phyloP scores from a whole-genome alignment of 53 echinoderm and acorn worm genomes.

The Temnopleurus reevesii region DNA sequence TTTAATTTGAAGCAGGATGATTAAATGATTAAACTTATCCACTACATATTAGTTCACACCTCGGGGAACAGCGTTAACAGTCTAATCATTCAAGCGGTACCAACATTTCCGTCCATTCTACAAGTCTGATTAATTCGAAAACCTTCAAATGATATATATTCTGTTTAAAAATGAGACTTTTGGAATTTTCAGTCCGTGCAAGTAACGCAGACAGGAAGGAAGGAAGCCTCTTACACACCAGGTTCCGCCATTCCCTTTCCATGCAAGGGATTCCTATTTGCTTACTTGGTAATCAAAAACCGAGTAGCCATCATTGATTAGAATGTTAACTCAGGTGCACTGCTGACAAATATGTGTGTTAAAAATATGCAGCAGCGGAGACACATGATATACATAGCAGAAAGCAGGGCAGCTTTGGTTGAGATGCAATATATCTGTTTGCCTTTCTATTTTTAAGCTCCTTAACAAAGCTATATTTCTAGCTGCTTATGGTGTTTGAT shows the following conservation, averaged over 20 bases:
- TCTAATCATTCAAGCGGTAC: too few relatives aligned
- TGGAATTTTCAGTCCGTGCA: too few relatives aligned
- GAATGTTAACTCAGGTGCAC: slow-evolving; percentile 52
- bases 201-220: too few relatives aligned
- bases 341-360: slow-evolving; percentile 45
- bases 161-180: too few relatives aligned
- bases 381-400: slow-evolving; percentile 1
- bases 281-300: slow-evolving; percentile 46
- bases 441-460: background rate
- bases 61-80: too few relatives aligned
- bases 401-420: background rate
- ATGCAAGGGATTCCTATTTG: slow-evolving; percentile 37
- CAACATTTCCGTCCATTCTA: too few relatives aligned
- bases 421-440: background rate
- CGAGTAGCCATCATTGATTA: slow-evolving; percentile 46
- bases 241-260: background rate
- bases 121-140: too few relatives aligned
- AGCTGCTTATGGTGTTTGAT: too few relatives aligned
- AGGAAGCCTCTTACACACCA: background rate
- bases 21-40: too few relatives aligned
- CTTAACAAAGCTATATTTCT: background rate
- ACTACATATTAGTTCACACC: too few relatives aligned
- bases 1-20: too few relatives aligned
- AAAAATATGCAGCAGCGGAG: slow-evolving; percentile 3
- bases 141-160: too few relatives aligned